Evolutionary conservation across 2,113 vertebrate genomes (phyloP).

Genomic region (Scophthalmus maximus): DNA sequence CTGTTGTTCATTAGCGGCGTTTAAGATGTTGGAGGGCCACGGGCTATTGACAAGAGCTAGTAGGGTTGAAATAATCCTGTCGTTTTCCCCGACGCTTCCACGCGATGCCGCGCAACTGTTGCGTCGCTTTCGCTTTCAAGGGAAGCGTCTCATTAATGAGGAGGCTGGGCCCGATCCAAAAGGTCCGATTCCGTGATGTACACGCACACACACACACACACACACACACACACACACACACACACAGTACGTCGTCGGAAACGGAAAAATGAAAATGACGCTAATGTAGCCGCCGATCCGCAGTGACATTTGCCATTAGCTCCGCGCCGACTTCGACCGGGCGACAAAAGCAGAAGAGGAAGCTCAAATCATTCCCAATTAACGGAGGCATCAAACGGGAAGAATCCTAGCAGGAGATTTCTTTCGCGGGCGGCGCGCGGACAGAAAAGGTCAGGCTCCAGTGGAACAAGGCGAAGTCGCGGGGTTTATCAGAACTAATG

Average conservation of each 20-base stretch:
- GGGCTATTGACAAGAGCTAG: conserved; percentile 76
- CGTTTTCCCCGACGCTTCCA: conserved; percentile 42
- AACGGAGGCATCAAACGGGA: conserved; percentile 90
- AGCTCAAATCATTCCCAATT: conserved; percentile 90
- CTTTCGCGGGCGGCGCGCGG: conserved; percentile 81
- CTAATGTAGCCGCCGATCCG: conserved; percentile 85
- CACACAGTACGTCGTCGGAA: no score
- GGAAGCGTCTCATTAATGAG: conserved; percentile 82
- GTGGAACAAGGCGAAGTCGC: conserved; percentile 76
- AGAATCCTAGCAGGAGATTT: conserved; percentile 82
- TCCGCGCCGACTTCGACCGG: conserved; percentile 81
- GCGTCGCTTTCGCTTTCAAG: conserved; percentile 63
- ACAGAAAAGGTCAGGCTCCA: conserved; percentile 94
- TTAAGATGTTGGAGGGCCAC: conserved; percentile 78
- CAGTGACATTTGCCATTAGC: conserved; percentile 92
- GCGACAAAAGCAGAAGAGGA: conserved; percentile 80
- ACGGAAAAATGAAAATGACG: conserved; percentile 71
- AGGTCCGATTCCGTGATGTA: conserved; percentile 30
- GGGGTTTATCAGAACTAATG: conserved; percentile 88
- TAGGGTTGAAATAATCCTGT: conserved; percentile 75
- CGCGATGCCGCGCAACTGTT: conserved; percentile 60
- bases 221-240: no score
- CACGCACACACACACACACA: no score
- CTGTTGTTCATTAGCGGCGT: conserved; percentile 75
- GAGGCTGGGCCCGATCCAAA: conserved; percentile 46